Evolutionary conservation across 1,140 invertebrate genomes (phyloP).

Genomic region (Rhyzopertha dominica): DNA sequence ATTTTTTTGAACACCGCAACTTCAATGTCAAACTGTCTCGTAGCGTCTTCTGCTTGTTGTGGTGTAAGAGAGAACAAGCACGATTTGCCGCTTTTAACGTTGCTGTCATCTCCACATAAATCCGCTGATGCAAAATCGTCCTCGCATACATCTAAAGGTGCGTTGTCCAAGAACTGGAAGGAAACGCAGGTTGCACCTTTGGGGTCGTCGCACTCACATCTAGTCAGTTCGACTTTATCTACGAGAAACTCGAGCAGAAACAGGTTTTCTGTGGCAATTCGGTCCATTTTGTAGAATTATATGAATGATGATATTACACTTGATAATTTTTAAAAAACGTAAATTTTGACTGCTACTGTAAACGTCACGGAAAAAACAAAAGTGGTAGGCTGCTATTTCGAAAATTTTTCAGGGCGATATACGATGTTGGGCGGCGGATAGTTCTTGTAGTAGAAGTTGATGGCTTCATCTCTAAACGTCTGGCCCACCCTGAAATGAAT

Average conservation of each 20-base stretch:
- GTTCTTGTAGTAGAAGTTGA: slow-evolving; percentile 50
- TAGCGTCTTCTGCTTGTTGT: slow-evolving; percentile 29
- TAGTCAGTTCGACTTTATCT: slow-evolving; percentile 48
- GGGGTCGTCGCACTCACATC: slow-evolving; percentile 28
- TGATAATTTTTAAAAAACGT: too few relatives aligned
- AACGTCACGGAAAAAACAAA: slow-evolving; percentile 17
- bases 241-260: slow-evolving; percentile 54
- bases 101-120: slow-evolving; percentile 40
- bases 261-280: slow-evolving; percentile 50
- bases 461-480: slow-evolving; percentile 49
- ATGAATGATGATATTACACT: slow-evolving; percentile 25
- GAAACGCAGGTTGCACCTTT: slow-evolving; percentile 47
- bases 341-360: slow-evolving; percentile 30
- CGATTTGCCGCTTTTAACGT: slow-evolving; percentile 52
- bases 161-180: slow-evolving; percentile 49
- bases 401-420: slow-evolving; percentile 25
- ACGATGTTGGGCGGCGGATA: slow-evolving; percentile 44
- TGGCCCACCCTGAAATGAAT: slow-evolving; percentile 49
- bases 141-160: slow-evolving; percentile 52
- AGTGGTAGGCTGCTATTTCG: slow-evolving; percentile 11
- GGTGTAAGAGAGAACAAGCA: slow-evolving; percentile 50
- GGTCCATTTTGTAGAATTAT: slow-evolving; percentile 43
- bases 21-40: slow-evolving; percentile 45
- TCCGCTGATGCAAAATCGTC: slow-evolving; percentile 45
- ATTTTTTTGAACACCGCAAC: slow-evolving; percentile 44